A percentile compares a stretch with the other conserved stretches of the same genome.
Conservation (phyloP, 2,113 vertebrate genomes). For the Anseranas semipalmata region DNA sequence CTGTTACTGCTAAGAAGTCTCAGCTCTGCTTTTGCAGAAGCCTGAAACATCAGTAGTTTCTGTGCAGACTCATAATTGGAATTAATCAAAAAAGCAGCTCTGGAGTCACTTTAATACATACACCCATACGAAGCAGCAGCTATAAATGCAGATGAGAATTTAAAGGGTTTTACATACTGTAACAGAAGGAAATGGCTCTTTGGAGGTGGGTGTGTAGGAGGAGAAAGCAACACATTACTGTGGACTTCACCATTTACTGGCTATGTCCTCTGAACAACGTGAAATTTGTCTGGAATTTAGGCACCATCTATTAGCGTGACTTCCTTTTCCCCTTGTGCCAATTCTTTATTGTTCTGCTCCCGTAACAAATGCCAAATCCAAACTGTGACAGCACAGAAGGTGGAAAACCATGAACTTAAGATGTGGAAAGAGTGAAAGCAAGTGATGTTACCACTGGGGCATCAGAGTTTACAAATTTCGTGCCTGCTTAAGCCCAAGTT, state of each 20-base stretch:
- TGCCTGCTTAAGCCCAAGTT: neutral
- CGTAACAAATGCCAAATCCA: neutral
- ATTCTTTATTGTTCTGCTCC: neutral
- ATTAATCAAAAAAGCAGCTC: neutral
- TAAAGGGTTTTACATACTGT: neutral
- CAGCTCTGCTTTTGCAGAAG: constrained; percentile 37
- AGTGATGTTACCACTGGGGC: neutral
- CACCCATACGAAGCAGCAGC: neutral
- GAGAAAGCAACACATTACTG: neutral
- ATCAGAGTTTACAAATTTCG: neutral
- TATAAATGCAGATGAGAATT: neutral
- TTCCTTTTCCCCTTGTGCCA: neutral
- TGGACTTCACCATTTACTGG: neutral
- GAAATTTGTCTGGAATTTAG: neutral
- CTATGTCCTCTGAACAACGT: neutral
- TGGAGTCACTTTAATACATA: neutral
- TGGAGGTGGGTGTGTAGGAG: neutral
- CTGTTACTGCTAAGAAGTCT: constrained; percentile 20
- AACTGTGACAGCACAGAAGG: neutral
- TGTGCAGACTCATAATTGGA: neutral
- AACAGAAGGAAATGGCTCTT: neutral
- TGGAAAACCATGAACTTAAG: neutral
- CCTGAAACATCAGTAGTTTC: neutral
- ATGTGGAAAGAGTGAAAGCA: neutral
- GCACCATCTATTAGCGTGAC: neutral